These are phyloP conservation scores for Schizaphis graminum DNA, from an alignment of 2,888 invertebrate species.

Conservation along the genomic window DNA sequence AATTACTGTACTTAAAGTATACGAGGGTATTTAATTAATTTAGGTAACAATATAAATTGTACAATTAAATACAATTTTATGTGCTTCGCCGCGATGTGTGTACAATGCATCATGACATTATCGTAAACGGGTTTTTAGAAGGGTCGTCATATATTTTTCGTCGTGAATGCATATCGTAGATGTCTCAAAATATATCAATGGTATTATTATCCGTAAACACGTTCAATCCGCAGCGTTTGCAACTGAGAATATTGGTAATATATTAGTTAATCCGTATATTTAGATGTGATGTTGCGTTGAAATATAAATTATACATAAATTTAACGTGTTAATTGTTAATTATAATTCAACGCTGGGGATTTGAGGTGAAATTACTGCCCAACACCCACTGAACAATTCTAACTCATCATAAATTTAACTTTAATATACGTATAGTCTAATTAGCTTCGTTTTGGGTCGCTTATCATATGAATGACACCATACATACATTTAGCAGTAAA, in stretches of 20 bases:
- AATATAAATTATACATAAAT: constrained; percentile 1
- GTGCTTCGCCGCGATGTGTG: neutral
- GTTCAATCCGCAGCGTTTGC: neutral
- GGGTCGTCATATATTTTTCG: neutral
- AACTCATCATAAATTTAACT: neutral
- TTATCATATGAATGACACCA: neutral
- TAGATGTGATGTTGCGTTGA: neutral
- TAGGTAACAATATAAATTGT: neutral
- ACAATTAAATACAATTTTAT: neutral
- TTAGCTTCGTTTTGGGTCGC: neutral
- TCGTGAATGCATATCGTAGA: neutral
- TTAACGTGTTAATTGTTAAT: neutral
- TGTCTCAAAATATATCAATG: neutral
- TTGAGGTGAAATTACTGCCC: neutral
- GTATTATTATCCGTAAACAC: neutral
- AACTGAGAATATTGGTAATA: neutral
- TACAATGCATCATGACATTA: neutral
- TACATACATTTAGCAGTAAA: neutral
- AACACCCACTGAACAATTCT: neutral
- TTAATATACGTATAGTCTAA: neutral
- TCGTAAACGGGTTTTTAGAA: too few species aligned
- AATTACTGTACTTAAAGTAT: neutral
- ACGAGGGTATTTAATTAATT: neutral
- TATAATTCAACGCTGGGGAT: neutral
- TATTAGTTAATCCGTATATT: neutral